Evolutionary conservation across 2,113 vertebrate genomes (phyloP), one percentile per base, ranked within the genome.

Genomic region (Xiphophorus couchianus): DNA sequence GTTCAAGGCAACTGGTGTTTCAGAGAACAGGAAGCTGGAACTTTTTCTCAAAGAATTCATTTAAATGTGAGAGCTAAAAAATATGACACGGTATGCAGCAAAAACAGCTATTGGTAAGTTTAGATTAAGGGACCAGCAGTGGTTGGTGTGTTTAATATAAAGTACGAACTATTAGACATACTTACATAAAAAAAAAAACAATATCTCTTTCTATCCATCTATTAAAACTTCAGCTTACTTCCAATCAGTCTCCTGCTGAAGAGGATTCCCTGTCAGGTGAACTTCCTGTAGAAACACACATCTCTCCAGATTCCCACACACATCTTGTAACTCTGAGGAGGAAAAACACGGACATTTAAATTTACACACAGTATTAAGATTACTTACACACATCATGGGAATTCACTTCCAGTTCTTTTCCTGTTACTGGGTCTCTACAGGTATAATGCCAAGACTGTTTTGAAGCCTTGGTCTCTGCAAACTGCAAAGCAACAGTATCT

Each of bases 211-310:
- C 39, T 58, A 1, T 14, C 69, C 31, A 35, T 9, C 10, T 39
- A n/a, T 58, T n/a, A n/a, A 58, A n/a, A 58, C 15, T 62, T 29
- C 2, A 8, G 15, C 76, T 93, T 93, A 99, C 98, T 97, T 96
- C 96, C 96, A 98, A 22, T 91, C 92, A 66, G 71, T 77, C 87
- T 98, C 96, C 84, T 93, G 94, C 70, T 97, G 93, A 77, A 99
- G 73, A 73, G 97, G 97, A 91, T 99, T 98, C 86, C 95, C 96
- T 44, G 28, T 84, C 15, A 99, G 70, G 72, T 84, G 93, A 58
- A 99, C 79, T 44, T 96, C 94, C 51, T 39, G 86, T 25, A 99
- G 91, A 82, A 89, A 90, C 25, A 11, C 63, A 83, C 96, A 97
- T 27, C 90, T 91, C 81, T 85, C 72, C 84, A 98, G 90, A 69